Evolutionary conservation across 2,797 vertebrate species (phyloP).

Genomic region (Orestias chungarensis): DNA sequence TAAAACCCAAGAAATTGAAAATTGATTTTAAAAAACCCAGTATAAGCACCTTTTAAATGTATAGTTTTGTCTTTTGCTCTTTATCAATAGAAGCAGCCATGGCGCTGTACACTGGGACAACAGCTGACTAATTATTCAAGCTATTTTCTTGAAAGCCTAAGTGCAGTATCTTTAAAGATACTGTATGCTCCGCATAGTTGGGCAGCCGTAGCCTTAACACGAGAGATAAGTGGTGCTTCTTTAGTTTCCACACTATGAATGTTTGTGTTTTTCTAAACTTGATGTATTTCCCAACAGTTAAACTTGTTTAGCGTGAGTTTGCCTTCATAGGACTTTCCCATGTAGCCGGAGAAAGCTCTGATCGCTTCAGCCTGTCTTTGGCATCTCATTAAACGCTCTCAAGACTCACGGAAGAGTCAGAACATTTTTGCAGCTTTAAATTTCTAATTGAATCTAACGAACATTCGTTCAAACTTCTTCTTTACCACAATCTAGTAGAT

Average conservation of each 20-base stretch:
- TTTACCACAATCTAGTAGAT: not conserved
- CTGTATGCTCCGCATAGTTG: not conserved
- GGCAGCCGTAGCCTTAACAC: not conserved
- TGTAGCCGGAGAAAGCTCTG: not conserved
- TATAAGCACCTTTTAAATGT: not conserved
- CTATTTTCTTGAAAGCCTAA: not conserved
- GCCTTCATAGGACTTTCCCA: not conserved
- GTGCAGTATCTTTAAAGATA: not conserved
- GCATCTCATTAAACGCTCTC: not conserved
- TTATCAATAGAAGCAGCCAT: not conserved
- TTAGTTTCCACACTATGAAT: not conserved
- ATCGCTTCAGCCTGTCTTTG: not conserved
- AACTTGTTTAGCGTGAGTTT: not conserved
- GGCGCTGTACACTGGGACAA: not conserved
- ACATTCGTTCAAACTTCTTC: not conserved
- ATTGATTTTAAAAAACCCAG: too few species aligned
- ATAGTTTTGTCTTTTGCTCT: not conserved
- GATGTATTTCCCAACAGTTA: not conserved
- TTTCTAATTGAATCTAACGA: too few species aligned
- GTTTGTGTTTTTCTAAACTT: not conserved
- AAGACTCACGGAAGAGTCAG: not conserved
- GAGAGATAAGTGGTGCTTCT: not conserved
- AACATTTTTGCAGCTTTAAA: not conserved
- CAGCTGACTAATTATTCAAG: not conserved
- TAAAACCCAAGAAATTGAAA: too few species aligned